Evolutionary conservation across 2,888 invertebrate species (phyloP).

Genomic region (Leptinotarsa rubiginosa): DNA sequence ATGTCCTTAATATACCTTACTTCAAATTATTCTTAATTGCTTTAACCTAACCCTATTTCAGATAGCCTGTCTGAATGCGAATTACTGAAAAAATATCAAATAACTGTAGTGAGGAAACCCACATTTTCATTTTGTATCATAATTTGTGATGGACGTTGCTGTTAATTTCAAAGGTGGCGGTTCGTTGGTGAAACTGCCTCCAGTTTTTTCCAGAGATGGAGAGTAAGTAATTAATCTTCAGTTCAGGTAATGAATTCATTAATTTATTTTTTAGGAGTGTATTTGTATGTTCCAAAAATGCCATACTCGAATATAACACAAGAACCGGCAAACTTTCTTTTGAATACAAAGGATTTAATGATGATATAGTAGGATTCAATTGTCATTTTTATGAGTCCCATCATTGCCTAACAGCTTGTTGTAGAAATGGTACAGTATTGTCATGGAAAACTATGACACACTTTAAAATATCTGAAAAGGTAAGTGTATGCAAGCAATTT

Average conservation of each 20-base stretch:
- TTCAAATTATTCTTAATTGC: no score
- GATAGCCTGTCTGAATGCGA: no score
- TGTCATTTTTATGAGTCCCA: constrained; percentile 64
- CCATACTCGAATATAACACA: constrained; percentile 74
- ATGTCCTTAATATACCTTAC: no score
- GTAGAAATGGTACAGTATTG: constrained; percentile 69
- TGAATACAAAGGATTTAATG: constrained; percentile 69
- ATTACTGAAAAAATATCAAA: no score
- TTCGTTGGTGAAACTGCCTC: constrained; percentile 71
- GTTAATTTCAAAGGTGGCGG: constrained; percentile 74
- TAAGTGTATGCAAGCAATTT: constrained; percentile 56
- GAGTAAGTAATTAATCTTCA: constrained; percentile 68
- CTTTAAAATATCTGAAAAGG: constrained; percentile 66
- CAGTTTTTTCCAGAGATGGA: constrained; percentile 73
- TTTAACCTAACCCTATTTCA: no score
- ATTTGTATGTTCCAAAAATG: constrained; percentile 72
- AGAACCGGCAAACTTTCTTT: constrained; percentile 74
- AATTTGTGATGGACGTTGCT: constrained; percentile 57
- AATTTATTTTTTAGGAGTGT: constrained; percentile 68
- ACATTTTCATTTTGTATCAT: background rate
- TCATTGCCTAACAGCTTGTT: constrained; percentile 70
- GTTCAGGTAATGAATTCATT: constrained; percentile 8
- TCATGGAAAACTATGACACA: constrained; percentile 71
- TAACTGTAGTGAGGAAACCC: no score
- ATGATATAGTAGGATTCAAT: constrained; percentile 69